These are phyloP conservation scores for Eudasyphora cyanicolor DNA, from an alignment of 2,888 invertebrate genomes.

Conservation along the genomic window DNA sequence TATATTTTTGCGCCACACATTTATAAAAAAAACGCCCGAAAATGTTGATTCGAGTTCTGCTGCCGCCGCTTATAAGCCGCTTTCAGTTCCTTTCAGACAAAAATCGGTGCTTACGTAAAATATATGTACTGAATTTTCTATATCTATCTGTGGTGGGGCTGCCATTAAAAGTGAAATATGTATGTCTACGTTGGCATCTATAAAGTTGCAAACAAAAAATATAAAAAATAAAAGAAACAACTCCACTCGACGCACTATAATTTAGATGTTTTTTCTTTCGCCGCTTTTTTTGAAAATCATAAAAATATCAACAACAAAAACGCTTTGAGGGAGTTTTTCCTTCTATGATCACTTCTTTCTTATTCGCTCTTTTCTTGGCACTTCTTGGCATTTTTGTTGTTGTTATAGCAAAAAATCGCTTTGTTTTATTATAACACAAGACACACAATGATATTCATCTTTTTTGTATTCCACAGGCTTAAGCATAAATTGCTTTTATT, in stretches of 20 bases:
- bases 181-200: constrained; percentile 56
- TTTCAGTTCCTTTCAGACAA: neutral
- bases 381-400: neutral
- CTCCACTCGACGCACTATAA: constrained; percentile 58
- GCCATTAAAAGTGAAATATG: constrained; percentile 63
- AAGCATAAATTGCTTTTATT: constrained; percentile 55
- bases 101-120: constrained; percentile 9
- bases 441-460: constrained; percentile 62
- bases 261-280: constrained; percentile 55
- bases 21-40: neutral
- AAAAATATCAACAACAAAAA: neutral
- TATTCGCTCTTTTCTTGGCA: neutral
- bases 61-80: neutral
- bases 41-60: neutral
- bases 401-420: constrained; percentile 6
- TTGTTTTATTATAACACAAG: constrained; percentile 55
- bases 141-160: constrained; percentile 39
- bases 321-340: constrained; percentile 58
- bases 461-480: constrained; percentile 30
- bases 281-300: constrained; percentile 38
- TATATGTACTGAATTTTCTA: neutral
- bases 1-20: neutral
- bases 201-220: constrained; percentile 3
- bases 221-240: neutral
- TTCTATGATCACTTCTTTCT: constrained; percentile 3